Conservation (phyloP, 2,888 invertebrate species). For the Alloplasta piceator region DNA sequence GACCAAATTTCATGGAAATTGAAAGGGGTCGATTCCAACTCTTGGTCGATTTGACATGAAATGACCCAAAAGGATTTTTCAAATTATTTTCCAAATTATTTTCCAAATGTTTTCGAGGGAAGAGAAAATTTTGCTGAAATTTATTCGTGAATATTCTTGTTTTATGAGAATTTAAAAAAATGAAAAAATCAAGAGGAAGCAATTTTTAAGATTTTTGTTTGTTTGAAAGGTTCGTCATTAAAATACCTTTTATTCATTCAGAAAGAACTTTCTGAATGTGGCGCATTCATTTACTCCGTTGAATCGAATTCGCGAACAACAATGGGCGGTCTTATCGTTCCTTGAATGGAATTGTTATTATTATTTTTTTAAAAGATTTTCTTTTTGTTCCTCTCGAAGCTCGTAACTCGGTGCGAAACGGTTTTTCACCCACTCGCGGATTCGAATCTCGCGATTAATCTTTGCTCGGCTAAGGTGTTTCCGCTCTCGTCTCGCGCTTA, state of each 20-base stretch:
- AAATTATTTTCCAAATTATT: too few relatives aligned
- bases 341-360: background rate
- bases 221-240: too few relatives aligned
- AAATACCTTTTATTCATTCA: background rate
- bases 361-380: background rate
- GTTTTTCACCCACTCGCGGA: conserved; percentile 38
- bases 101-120: too few relatives aligned
- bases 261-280: background rate
- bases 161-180: too few relatives aligned
- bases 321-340: conserved; percentile 19
- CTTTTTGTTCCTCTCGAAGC: background rate
- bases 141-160: too few relatives aligned
- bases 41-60: too few relatives aligned
- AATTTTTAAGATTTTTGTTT: too few relatives aligned
- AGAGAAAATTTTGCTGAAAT: too few relatives aligned
- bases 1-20: too few relatives aligned
- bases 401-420: conserved; percentile 18
- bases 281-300: background rate
- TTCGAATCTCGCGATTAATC: conserved; percentile 36
- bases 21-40: too few relatives aligned
- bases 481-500: background rate
- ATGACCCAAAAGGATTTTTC: too few relatives aligned
- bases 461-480: conserved; percentile 12
- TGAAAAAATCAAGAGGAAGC: too few relatives aligned
- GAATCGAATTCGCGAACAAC: conserved; percentile 12